Conservation (phyloP, 92 coral and sea anemone species). For the Umimayanthus kanabou region DNA sequence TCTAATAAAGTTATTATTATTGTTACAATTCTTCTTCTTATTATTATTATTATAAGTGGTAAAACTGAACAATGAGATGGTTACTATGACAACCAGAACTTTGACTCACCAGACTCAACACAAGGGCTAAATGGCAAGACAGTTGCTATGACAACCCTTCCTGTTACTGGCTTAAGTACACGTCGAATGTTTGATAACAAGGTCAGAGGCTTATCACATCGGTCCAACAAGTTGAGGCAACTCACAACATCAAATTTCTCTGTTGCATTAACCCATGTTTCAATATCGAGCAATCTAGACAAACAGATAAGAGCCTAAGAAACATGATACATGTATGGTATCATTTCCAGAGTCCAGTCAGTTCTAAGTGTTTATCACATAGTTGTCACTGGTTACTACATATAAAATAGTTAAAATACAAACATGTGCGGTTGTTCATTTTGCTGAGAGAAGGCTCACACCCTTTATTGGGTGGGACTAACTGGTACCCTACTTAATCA, state of each 20-base stretch:
- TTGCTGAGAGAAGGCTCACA: not conserved
- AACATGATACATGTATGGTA: not conserved
- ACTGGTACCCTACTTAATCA: conserved; percentile 23
- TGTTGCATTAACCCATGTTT: conserved; percentile 66
- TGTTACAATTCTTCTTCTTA: too few relatives aligned
- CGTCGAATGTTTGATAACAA: conserved; percentile 63
- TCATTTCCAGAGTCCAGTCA: not conserved
- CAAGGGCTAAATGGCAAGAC: conserved; percentile 90
- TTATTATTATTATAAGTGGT: too few relatives aligned
- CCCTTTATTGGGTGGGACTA: conserved; percentile 57
- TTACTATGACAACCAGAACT: not conserved
- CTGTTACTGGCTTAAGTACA: conserved; percentile 69
- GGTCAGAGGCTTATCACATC: conserved; percentile 93
- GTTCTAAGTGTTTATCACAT: too few relatives aligned
- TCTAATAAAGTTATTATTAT: too few relatives aligned
- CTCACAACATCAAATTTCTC: conserved; percentile 86
- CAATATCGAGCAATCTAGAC: conserved; percentile 74
- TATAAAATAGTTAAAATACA: too few relatives aligned
- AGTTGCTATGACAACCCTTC: conserved; percentile 80
- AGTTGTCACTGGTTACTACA: too few relatives aligned
- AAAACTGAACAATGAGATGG: not conserved
- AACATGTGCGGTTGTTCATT: not conserved
- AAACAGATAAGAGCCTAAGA: not conserved
- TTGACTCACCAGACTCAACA: conserved; percentile 88
- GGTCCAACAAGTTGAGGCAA: conserved; percentile 88